Evolutionary conservation across 2,888 invertebrate genomes (phyloP), one percentile per base, ranked within the genome.

Genomic region (Rhorus exstirpatorius): DNA sequence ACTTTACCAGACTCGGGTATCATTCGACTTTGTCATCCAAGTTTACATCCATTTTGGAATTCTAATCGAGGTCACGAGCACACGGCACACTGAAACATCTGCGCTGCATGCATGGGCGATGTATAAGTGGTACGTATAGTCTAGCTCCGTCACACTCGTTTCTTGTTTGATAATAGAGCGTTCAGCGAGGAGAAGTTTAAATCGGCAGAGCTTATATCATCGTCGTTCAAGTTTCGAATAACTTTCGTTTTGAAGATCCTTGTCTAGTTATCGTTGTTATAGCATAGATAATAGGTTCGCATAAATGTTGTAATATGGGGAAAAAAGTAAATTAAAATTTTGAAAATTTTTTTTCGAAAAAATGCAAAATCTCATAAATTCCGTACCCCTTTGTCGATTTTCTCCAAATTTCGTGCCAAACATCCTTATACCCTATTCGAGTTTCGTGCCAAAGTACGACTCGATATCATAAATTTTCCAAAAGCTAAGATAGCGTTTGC

Each of bases 31-130:
- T 26, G n/a, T 71, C 19, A 58, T 14, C 14, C 44, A 17, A 71
- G 70, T 58, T 58, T 58, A 55, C 31, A 21, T 41, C 24, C 70
- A 38, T 71, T 58, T 58, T 58, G 55, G 14, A 71, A 71, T 71
- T 71, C 58, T 41, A 58, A 41, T 8, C 14, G 70, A 44, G 44
- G 41, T 31, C 41, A 44, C 10, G 19, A 31, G 12, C 61, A 24
- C 41, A n/a, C 14, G 35, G 4, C 21, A 17, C 44, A 44, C 17
- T 55, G 58, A 41, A 71, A 71, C 58, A 71, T 71, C 55, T 71
- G 58, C 24, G 41, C 41, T 41, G 31, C 58, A 21, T 41, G 55
- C 44, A 26, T 17, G 12, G 38, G 3, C 61, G 67, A 14, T 51
- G 19, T 3, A 17, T n/a, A 19, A 24, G 14, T 24, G n/a, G n/a